Base-by-base conservation (phyloP, 2,797 vertebrate genomes). In the Ctenochaetus hawaiiensis region DNA sequence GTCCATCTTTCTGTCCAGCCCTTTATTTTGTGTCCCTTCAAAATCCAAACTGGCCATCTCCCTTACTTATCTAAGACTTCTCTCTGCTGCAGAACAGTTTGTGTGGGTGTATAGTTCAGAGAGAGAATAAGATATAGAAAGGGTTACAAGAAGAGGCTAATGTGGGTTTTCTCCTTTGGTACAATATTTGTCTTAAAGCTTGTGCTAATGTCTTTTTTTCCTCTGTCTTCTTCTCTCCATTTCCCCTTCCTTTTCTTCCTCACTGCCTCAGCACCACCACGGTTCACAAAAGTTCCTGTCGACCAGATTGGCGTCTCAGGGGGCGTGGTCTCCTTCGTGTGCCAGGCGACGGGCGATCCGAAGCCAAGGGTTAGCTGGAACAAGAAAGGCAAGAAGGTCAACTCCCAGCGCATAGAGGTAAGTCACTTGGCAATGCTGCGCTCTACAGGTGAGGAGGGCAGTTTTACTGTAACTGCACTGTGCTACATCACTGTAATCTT, bases 361-460 rank as follows among this genome's bases (percentile, higher is more conserved):
- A 98, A 98, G 90, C 98, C 98, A 0, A 95, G 95, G 65, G 97
- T 99, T 67, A 97, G 96, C 80, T 99, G 98, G 98, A 99, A 97
- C 94, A 99, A 99, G 93, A 98, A 98, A 79, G 98, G 98, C 74
- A 99, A 99, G 90, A 97, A 98, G 80, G 97, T 99, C 83, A 99
- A 98, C 90, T 99, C 98, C 0, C 98, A 99, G 90, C 96, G 98
- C 58, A 98, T 99, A 22, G 98, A 99, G 97, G 98, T 99, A 83
- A 94, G 94, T 88, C 49, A 2, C 5, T n/a, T 22, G 64, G 69
- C 47, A 14, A 16, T 74, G 45, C 52, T 58, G 57, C 52, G 20
- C 47, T 76, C 47, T 14, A 10, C 12, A 54, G 64, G 54, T n/a
- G 41, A 48, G 47, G 39, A 66, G 45, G 63, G 12, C 20, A 16